Evolutionary conservation across 2,888 invertebrate genomes (phyloP).

Genomic region (Lycophotia porphyrea): DNA sequence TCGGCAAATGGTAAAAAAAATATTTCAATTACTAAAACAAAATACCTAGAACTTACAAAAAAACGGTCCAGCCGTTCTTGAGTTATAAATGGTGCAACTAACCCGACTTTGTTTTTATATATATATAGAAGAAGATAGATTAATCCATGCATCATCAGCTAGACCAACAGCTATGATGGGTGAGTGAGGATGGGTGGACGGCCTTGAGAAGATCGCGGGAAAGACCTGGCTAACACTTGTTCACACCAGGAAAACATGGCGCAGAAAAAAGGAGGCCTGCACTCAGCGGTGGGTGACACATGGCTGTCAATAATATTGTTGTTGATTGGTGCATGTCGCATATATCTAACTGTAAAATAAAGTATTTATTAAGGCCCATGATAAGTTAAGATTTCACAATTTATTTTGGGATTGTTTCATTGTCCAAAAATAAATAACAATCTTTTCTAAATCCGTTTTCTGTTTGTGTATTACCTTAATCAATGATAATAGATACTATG

Average conservation of each 20-base stretch:
- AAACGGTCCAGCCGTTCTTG: no score
- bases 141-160: not conserved
- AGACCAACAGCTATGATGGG: not conserved
- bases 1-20: no score
- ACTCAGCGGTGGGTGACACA: not conserved
- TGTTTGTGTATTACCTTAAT: slow-evolving; percentile 1
- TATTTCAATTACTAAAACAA: no score
- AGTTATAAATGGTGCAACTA: no score
- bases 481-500: not conserved
- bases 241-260: not conserved
- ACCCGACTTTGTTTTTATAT: no score
- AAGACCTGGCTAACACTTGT: not conserved
- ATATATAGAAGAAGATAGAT: no score
- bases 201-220: not conserved
- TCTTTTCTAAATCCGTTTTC: not conserved
- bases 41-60: no score
- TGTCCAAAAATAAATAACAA: not conserved
- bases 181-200: no score
- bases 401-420: not conserved
- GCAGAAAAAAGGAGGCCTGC: not conserved
- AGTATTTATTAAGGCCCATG: not conserved
- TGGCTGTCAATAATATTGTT: not conserved
- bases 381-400: slow-evolving; percentile 2
- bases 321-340: not conserved
- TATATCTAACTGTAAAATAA: not conserved